Conservation (phyloP, 2,113 vertebrate species). For the Prunella fulvescens region DNA sequence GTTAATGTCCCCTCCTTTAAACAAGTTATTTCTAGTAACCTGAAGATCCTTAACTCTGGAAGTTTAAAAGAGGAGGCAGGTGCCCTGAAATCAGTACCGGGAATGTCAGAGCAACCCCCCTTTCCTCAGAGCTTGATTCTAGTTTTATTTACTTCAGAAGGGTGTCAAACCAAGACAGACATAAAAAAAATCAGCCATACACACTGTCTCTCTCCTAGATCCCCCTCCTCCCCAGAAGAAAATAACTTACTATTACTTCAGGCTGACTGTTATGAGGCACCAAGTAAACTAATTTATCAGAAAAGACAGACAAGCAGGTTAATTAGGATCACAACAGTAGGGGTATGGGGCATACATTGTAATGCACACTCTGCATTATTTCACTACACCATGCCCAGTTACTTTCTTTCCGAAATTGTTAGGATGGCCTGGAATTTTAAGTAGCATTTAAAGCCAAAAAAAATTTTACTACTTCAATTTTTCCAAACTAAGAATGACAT, state of each 20-base stretch:
- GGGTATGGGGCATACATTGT: not conserved
- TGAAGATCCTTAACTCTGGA: not conserved
- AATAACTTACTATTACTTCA: not conserved
- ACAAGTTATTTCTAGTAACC: not conserved
- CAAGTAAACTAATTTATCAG: not conserved
- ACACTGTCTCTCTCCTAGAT: not conserved
- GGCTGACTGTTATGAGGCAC: not conserved
- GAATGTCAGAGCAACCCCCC: not conserved
- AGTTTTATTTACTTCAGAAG: not conserved
- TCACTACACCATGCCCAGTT: not conserved
- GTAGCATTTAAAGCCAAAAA: not conserved
- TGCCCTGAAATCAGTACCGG: not conserved
- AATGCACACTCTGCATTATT: not conserved
- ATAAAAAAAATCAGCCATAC: not conserved
- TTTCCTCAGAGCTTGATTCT: not conserved
- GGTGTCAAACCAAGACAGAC: not conserved
- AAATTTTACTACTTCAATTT: not conserved
- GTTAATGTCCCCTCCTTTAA: not conserved
- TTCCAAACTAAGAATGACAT: not conserved
- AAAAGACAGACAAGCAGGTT: not conserved
- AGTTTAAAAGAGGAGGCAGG: not conserved
- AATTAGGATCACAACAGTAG: not conserved
- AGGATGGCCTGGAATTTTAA: not conserved
- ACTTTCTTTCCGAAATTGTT: not conserved
- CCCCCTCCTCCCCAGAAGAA: not conserved